Evolutionary conservation across 2,888 invertebrate species (phyloP), one percentile per base, ranked within the genome.

Genomic region (Meiosimyza platycephala): DNA sequence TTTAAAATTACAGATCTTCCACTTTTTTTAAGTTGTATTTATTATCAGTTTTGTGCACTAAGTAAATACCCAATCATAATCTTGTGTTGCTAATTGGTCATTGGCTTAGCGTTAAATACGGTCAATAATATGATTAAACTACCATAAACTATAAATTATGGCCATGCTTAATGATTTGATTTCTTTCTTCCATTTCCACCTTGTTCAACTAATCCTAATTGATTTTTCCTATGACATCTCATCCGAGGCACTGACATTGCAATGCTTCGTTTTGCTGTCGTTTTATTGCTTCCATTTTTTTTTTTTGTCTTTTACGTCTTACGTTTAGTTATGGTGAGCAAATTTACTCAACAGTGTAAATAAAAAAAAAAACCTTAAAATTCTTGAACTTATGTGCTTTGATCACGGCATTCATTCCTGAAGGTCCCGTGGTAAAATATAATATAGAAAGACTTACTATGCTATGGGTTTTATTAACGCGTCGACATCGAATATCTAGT

Each of bases 221-320:
- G 69, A 48, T 63, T 63, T 63, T 63, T 62, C 16, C 40, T 47
- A 40, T 40, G 40, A 7, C 40, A 40, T 40, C 40, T 40, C 6
- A 40, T 40, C 40, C 40, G 6, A 40, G 40, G 40, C 40, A 40
- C 40, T 40, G 40, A 40, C 40, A 40, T 62, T 62, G n/a, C 33
- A 33, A 62, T 62, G 18, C 15, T 11, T 73, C 75, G 75, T n/a
- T n/a, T n/a, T n/a, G 73, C 72, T 63, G 48, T 48, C 72, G 72
- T 63, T 75, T 71, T 74, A 51, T 66, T 48, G 71, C 75, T 79
- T 77, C 74, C 72, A 64, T 66, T 76, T 72, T 71, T 72, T 76
- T 22, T 65, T 70, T 71, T 54, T 59, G 72, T 74, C 74, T 70
- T 54, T 60, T 13, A 18, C 40, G 68, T 76, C 78, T 76, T 78